Evolutionary conservation across 2,888 invertebrate species (phyloP), one percentile per base, ranked within the genome.

Genomic region (Tachina lurida): DNA sequence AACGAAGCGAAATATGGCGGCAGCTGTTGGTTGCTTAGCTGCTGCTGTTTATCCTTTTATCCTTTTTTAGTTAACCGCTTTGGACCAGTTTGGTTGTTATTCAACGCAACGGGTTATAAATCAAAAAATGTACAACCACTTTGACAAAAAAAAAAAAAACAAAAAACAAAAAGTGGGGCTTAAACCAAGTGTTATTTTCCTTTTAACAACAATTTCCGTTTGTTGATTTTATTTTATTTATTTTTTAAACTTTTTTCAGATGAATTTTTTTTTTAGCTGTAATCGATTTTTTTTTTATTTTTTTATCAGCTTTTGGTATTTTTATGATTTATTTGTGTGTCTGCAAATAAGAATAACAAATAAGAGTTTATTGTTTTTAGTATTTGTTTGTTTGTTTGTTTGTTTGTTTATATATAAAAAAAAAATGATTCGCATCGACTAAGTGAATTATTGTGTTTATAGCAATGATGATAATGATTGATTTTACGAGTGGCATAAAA

Each of bases 181-280:
- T 67, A 49, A 31, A 43, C 56, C 31, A 58, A 71, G 43, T 47
- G 56, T 45, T 58, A n/a, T 58, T 71, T 58, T 71, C 45, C 58
- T 39, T 45, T 74, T 62, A 62, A 74, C 17, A 60, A 49, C 47
- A 49, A 62, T 60, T 73, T 73, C 70, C 73, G 60, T 45, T 62
- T 60, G 73, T 49, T 58, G 71, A 45, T 71, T 58, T 58, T 22
- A 10, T 22, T 56, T 63, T 45, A 19, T 63, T n/a, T 45, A 47
- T 39, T 56, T 71, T 71, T 56, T 43, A 15, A 56, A n/a, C 13
- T 47, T 65, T 31, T 67, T n/a, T n/a, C n/a, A 49, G 45, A 67
- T n/a, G 2, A 13, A n/a, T n/a, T 22, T 49, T 15, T 31, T n/a
- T 54, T 71, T 71, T 43, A 31, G 2, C 3, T 17, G 19, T 13